Evolutionary conservation across 2,113 vertebrate species (phyloP).

Genomic region (Danionella cerebrum): DNA sequence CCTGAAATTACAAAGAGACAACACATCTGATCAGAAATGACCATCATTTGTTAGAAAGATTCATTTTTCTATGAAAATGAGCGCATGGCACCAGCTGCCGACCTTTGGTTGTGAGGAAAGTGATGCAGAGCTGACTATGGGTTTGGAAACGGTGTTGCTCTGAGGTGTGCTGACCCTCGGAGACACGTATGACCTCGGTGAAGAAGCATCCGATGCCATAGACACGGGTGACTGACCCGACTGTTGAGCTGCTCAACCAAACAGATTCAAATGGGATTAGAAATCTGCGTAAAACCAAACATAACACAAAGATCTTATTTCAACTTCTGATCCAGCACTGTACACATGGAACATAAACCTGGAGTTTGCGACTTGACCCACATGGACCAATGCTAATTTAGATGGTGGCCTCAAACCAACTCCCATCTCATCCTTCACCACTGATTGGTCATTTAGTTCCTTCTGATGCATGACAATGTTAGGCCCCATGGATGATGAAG

Average conservation of each 20-base stretch:
- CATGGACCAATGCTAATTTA: too few species aligned
- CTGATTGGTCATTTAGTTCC: too few species aligned
- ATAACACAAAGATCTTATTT: not conserved
- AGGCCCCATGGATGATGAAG: too few species aligned
- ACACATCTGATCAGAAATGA: not conserved
- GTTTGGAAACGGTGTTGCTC: conserved; percentile 79
- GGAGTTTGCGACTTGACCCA: too few species aligned
- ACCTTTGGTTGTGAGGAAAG: conserved; percentile 87
- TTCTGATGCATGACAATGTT: too few species aligned
- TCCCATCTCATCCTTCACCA: too few species aligned
- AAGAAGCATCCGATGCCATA: conserved; percentile 89
- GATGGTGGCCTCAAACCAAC: too few species aligned
- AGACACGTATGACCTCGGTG: conserved; percentile 90
- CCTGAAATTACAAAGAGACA: conserved; percentile 59
- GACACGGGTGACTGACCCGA: conserved; percentile 95
- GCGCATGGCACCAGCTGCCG: not conserved
- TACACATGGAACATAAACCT: too few species aligned
- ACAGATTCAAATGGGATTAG: not conserved
- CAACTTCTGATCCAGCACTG: too few species aligned
- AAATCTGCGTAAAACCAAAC: not conserved
- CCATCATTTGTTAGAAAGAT: too few species aligned
- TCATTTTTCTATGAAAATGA: not conserved
- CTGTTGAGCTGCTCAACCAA: conserved; percentile 73
- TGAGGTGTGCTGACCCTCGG: conserved; percentile 93
- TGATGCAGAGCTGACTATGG: conserved; percentile 70